A percentile compares a stretch with the other conserved stretches of the same genome.
These are phyloP conservation scores for Piprites chloris DNA, from an alignment of 2,113 vertebrate species.

Conservation along the genomic window DNA sequence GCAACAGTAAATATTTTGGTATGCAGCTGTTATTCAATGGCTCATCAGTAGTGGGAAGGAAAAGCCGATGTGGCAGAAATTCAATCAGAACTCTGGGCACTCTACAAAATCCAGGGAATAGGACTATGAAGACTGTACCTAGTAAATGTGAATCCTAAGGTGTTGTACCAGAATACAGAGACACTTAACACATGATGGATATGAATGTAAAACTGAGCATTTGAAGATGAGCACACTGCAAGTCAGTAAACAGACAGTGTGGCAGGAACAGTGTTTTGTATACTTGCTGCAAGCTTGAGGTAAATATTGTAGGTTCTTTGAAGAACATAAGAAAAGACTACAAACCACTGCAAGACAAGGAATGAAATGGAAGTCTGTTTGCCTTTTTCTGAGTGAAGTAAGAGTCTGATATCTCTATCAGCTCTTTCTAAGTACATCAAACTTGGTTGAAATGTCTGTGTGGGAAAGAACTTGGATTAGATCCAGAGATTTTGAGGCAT, in stretches of 20 bases:
- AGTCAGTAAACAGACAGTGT: neutral
- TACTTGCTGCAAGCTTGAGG: neutral
- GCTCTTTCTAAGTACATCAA: neutral
- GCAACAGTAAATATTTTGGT: neutral
- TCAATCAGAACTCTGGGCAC: neutral
- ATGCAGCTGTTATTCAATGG: neutral
- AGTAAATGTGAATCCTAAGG: neutral
- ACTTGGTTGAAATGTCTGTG: neutral
- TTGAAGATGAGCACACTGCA: neutral
- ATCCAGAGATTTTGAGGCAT: neutral
- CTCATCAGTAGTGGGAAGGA: neutral
- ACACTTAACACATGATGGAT: neutral
- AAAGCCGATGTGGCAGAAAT: neutral
- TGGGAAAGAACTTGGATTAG: neutral
- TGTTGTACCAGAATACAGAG: neutral
- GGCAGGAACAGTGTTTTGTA: neutral
- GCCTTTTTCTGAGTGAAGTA: neutral
- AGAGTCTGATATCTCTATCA: neutral
- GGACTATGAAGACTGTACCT: neutral
- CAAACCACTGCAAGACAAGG: neutral
- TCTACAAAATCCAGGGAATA: neutral
- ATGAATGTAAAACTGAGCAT: neutral
- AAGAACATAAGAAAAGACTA: neutral
- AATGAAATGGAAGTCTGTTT: neutral
- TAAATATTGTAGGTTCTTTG: neutral